phyloP scores from a whole-genome alignment of 2,113 vertebrate species.

The Dunckerocampus dactyliophorus region DNA sequence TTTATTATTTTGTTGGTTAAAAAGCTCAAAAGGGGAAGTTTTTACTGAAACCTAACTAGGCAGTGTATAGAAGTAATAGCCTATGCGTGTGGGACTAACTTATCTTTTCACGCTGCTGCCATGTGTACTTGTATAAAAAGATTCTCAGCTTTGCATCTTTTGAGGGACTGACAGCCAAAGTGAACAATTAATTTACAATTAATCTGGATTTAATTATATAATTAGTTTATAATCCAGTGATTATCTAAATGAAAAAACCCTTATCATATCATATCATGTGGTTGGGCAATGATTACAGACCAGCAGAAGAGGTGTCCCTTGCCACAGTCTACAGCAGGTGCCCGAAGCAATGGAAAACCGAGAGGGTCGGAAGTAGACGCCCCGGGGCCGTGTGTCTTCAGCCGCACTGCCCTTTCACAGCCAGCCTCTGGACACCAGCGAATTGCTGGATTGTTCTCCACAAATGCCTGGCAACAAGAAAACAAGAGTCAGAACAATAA shows the following conservation, averaged over 20 bases:
- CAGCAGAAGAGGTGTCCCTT: slow-evolving; percentile 98
- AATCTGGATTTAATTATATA: neutral
- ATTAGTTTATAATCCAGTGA: neutral
- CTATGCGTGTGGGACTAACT: neutral
- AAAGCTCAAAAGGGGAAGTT: neutral
- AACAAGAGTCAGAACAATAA: neutral
- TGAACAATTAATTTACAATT: neutral
- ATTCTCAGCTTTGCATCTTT: neutral
- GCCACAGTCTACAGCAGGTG: slow-evolving; percentile 96
- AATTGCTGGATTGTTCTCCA: slow-evolving; percentile 98
- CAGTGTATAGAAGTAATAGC: neutral
- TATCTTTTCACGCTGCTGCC: neutral
- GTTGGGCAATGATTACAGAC: slow-evolving; percentile 69
- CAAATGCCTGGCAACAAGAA: slow-evolving; percentile 83
- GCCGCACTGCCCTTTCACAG: slow-evolving; percentile 92
- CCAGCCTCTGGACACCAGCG: slow-evolving; percentile 94
- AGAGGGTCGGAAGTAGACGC: slow-evolving; percentile 81
- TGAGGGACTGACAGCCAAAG: neutral
- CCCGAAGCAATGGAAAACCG: slow-evolving; percentile 86
- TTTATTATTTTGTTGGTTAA: too few relatives aligned
- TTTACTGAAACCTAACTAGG: neutral
- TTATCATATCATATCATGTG: neutral
- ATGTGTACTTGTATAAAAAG: neutral
- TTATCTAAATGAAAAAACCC: neutral
- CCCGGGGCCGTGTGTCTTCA: slow-evolving; percentile 84